Conservation (phyloP, 2,888 invertebrate species). For the Formica aserva region DNA sequence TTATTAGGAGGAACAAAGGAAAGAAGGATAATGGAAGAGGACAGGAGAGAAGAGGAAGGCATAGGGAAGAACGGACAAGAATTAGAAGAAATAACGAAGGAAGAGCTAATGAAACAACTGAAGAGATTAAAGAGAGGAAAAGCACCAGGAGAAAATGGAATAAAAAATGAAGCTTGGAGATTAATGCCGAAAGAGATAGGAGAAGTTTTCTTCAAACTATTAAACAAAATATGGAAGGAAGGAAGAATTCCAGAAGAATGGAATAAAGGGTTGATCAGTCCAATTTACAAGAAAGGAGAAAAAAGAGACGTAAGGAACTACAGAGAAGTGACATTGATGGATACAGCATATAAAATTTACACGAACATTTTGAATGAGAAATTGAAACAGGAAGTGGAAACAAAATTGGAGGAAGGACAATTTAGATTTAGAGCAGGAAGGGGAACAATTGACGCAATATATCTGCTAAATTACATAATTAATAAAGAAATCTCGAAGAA, state of each 20-base stretch:
- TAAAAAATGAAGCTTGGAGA: not conserved
- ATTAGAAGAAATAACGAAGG: too few species aligned
- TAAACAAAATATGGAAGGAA: not conserved
- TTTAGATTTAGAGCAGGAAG: slow-evolving; percentile 29
- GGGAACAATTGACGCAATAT: slow-evolving; percentile 15
- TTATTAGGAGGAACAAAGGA: too few species aligned
- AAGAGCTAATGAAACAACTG: too few species aligned
- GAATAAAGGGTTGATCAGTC: slow-evolving; percentile 5
- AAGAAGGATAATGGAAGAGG: too few species aligned
- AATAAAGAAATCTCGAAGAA: slow-evolving; percentile 16
- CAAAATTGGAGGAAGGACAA: slow-evolving; percentile 21
- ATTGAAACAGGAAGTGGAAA: not conserved
- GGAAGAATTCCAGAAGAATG: not conserved
- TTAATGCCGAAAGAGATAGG: not conserved
- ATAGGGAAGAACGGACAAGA: too few species aligned
- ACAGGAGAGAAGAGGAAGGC: too few species aligned
- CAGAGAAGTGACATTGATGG: slow-evolving; percentile 15
- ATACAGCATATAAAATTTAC: not conserved
- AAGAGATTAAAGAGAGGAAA: too few species aligned
- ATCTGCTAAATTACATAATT: not conserved
- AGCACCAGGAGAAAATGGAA: not conserved
- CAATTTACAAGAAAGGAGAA: slow-evolving; percentile 21
- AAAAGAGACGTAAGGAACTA: not conserved
- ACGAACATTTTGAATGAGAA: not conserved
- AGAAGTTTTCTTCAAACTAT: not conserved